A percentile compares a stretch with the other conserved stretches of the same genome.
phyloP scores from a whole-genome alignment of 2,797 vertebrate species.

The Coregonus sp. region DNA sequence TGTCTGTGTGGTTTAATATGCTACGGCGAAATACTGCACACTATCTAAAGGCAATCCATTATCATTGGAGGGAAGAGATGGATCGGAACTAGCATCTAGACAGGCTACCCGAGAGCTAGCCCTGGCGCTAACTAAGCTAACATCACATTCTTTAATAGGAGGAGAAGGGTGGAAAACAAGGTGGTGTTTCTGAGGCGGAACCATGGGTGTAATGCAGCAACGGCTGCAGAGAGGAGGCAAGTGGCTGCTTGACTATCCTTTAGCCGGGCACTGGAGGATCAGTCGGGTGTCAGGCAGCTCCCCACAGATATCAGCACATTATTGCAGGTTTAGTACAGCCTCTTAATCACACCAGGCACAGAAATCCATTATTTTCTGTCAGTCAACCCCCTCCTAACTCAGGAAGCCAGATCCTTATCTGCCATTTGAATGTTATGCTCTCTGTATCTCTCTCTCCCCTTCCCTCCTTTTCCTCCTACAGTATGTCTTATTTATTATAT shows the following conservation, averaged over 20 bases:
- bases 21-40: neutral
- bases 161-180: conserved; percentile 8
- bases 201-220: conserved; percentile 34
- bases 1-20: neutral
- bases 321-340: conserved; percentile 79
- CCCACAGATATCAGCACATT: conserved; percentile 87
- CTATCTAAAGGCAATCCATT: conserved; percentile 7
- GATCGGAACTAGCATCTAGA: conserved; percentile 7
- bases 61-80: conserved; percentile 1
- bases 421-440: conserved; percentile 74
- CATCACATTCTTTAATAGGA: conserved; percentile 8
- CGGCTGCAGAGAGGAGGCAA: conserved; percentile 60
- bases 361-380: conserved; percentile 88
- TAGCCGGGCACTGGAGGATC: conserved; percentile 65
- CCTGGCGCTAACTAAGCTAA: neutral
- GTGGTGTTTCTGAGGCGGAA: conserved; percentile 31
- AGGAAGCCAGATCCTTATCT: conserved; percentile 78
- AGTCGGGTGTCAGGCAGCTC: conserved; percentile 74
- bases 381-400: conserved; percentile 71
- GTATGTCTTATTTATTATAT: conserved; percentile 6
- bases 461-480: conserved; percentile 12
- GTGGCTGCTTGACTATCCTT: conserved; percentile 50
- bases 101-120: neutral
- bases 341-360: conserved; percentile 79
- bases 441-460: conserved; percentile 35